Evolutionary conservation across 2,797 vertebrate genomes (phyloP), one percentile per base, ranked within the genome.

Genomic region (Typhlichthys subterraneus): DNA sequence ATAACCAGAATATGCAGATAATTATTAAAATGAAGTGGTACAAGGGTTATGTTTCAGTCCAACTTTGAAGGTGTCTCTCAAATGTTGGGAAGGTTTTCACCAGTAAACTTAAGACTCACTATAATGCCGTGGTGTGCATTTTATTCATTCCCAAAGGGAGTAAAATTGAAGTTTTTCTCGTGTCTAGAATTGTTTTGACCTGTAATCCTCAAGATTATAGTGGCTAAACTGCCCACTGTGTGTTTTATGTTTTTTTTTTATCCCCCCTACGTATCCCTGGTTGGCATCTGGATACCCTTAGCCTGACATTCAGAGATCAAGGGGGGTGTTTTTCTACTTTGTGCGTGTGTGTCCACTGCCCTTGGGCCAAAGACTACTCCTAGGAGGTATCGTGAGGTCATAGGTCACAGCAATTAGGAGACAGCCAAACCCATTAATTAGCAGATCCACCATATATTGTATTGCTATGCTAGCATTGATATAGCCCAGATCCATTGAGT

Each of bases 221-320:
- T 70, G 85, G 82, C 86, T 88, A 85, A 85, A 85, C 80, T 87
- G 77, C 84, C 86, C 83, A 81, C 85, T 87, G 85, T 83, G 82
- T 82, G 85, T 81, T 80, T 82, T 74, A 7, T 59, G 57, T 78
- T 85, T 55, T 78, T 85, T 85, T 84, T 80, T 85, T 84, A 83
- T 87, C 83, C 79, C 77, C 80, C 86, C 76, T 77, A 57, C 76
- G 84, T 83, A 82, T 65, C 77, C 77, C 57, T 48, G 76, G 76
- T 84, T 76, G 83, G 84, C 82, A 84, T 80, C 82, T 78, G 75
- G 76, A 80, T 80, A 87, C 83, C 88, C 88, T 89, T 81, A 81
- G 70, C 66, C 82, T 87, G 88, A 89, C 88, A 85, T 88, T 91
- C 87, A 85, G 79, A 75, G 82, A 86, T 88, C 87, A 86, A 75